Evolutionary conservation across 2,888 invertebrate species (phyloP).

Genomic region (Oligia fasciuncula): DNA sequence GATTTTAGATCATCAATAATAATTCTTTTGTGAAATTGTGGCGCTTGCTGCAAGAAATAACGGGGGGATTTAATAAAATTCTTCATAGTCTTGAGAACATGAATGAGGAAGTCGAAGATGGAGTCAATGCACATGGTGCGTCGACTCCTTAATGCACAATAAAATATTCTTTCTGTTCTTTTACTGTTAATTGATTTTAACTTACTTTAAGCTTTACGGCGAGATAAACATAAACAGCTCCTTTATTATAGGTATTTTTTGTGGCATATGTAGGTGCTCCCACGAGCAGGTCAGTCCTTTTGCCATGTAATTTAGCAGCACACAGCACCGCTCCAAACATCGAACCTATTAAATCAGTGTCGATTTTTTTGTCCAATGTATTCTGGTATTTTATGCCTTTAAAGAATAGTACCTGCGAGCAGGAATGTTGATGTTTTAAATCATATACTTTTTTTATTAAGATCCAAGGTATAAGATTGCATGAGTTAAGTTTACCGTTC

Average conservation of each 20-base stretch:
- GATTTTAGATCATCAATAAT: slow-evolving; percentile 44
- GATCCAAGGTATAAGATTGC: not conserved
- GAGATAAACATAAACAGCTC: slow-evolving; percentile 89
- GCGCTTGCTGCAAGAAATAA: slow-evolving; percentile 45
- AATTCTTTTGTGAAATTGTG: slow-evolving; percentile 31
- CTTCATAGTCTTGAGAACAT: not conserved
- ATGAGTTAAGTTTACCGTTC: slow-evolving; percentile 70
- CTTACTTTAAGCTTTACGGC: slow-evolving; percentile 34
- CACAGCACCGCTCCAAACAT: slow-evolving; percentile 91
- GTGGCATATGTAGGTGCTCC: slow-evolving; percentile 89
- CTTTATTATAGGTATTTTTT: slow-evolving; percentile 81
- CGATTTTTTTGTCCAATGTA: not conserved
- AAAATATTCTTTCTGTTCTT: not conserved
- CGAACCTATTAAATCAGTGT: slow-evolving; percentile 81
- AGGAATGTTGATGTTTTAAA: not conserved
- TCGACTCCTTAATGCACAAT: not conserved
- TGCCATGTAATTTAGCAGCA: slow-evolving; percentile 79
- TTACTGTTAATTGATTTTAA: not conserved
- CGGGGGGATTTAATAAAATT: not conserved
- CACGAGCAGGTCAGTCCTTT: slow-evolving; percentile 88
- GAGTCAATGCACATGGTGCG: not conserved
- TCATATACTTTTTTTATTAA: not conserved
- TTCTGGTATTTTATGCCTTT: fast-evolving
- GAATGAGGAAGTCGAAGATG: not conserved
- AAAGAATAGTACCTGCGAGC: slow-evolving; percentile 24